Percentiles rank a stretch among this genome's conserved stretches.
Conservation (phyloP, 2,797 vertebrate species). For the Notolabrus celidotus region DNA sequence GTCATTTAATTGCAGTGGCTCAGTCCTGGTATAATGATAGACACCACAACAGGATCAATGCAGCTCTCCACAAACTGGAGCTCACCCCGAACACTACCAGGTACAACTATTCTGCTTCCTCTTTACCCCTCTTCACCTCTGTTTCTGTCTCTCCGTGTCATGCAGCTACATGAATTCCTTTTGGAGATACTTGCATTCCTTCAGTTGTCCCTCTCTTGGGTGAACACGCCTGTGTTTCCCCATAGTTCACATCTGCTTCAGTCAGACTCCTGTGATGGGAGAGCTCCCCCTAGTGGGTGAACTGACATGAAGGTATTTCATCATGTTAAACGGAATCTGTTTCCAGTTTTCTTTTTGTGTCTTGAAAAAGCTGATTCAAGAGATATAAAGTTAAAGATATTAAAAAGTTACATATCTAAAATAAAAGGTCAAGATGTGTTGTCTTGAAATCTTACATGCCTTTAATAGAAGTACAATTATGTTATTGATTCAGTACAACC, state of each 20-base stretch:
- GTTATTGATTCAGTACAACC: too few species aligned
- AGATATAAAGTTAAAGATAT: too few species aligned
- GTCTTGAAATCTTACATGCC: too few species aligned
- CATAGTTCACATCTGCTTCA: slow-evolving; percentile 28
- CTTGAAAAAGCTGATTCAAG: background rate
- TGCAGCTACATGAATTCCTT: slow-evolving; percentile 14
- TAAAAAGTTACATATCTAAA: too few species aligned
- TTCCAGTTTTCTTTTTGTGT: background rate
- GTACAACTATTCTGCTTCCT: slow-evolving; percentile 38
- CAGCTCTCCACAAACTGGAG: slow-evolving; percentile 98
- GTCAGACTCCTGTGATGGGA: background rate
- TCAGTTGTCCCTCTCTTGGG: slow-evolving; percentile 17
- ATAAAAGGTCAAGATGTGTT: too few species aligned
- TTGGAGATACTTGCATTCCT: slow-evolving; percentile 38
- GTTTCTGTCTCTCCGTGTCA: background rate
- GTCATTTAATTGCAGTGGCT: slow-evolving; percentile 93
- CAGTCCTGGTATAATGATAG: slow-evolving; percentile 96
- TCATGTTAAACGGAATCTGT: background rate
- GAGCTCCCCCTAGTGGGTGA: slow-evolving; percentile 72
- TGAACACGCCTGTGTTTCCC: slow-evolving; percentile 11
- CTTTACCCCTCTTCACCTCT: background rate
- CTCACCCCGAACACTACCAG: slow-evolving; percentile 95
- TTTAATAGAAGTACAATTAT: too few species aligned
- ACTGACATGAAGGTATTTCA: background rate
- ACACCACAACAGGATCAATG: slow-evolving; percentile 96